Evolutionary conservation across 1,140 invertebrate genomes (phyloP), one percentile per base, ranked within the genome.

Genomic region (Drosophila auraria): DNA sequence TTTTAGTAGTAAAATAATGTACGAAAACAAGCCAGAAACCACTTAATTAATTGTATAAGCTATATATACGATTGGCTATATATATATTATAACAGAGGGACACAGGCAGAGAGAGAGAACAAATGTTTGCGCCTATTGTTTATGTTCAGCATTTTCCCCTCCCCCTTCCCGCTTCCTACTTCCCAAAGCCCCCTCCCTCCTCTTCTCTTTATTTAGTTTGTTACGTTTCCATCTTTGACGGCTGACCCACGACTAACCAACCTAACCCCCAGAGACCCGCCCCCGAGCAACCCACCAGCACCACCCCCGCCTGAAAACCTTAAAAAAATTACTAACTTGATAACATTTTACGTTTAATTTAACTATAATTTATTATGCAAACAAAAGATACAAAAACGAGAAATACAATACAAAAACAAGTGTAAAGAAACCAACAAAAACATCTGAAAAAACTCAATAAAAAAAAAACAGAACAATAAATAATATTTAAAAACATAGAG

Each of bases 291-390:
- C 64, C 77, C 76, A 80, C 75, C 78, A 47, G 20, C 58, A 68
- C 71, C 74, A 23, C 25, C 71, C 53, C 62, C 38, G 54, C 73
- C 63, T 59, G 58, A 70, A 44, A 54, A 64, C 78, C 57, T 20
- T 61, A 53, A 68, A 80, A 57, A 53, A 82, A 82, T 51, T 70
- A 80, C 50, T 78, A 84, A 83, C 83, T 89, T 74, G 80, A 80
- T 87, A 83, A 87, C 69, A 87, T 59, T 74, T 87, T 87, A 89
- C 62, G 78, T 89, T 81, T 87, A 87, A 84, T 89, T 89, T 90
- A 90, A 70, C 65, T 89, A 83, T 89, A 89, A 89, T 89, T 89
- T 89, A 89, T 89, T 89, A 78, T 78, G 84, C 84, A 89, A 87
- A 89, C 84, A 83, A 54, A 57, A 89, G 72, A 87, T 80, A 87